Evolutionary conservation across 2,797 vertebrate genomes (phyloP), one percentile per base, ranked within the genome.

Genomic region (Pelochelys cantorii): DNA sequence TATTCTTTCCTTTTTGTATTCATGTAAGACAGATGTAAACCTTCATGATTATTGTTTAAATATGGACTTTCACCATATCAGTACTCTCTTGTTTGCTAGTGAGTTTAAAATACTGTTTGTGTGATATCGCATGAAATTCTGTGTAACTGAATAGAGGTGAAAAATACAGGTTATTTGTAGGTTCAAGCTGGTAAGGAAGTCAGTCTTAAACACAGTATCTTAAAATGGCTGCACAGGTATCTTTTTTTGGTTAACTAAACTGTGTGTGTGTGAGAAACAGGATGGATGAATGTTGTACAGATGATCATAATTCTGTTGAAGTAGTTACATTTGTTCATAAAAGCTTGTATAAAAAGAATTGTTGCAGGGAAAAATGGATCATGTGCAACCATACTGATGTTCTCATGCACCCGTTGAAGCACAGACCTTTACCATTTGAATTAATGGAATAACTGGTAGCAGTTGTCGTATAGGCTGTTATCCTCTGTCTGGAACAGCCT

Each of bases 111-210:
- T 59, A 25, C 57, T 59, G 56, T 23, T 11, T 25, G 23, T 59
- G 57, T 25, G 23, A 23, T 27, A 59, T 59, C 56, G 22, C 29
- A n/a, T 68, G 54, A 15, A 31, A 83, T 96, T 53, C 53, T 89
- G 7, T 60, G 79, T 78, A 55, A n/a, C 79, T 87, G 55, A 91
- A 74, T 5, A 87, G 48, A 74, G 77, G 54, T 93, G 42, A 17
- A 89, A 77, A 95, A 78, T 56, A 59, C 54, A 80, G 11, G n/a
- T 85, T 31, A 37, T 6, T 94, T 92, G 78, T 84, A 88, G 78
- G 85, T 10, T 90, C 25, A 54, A 2, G 56, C 48, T 87, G 62
- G 17, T 59, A 92, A 90, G 79, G 79, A 54, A 54, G 87, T 90
- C 62, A 7, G 52, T 62, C 89, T 90, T 77, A 80, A 92, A 42